A percentile compares a stretch with the other conserved stretches of the same genome.
Conservation (phyloP, 2,797 vertebrate species). For the Urosaurus nigricauda region DNA sequence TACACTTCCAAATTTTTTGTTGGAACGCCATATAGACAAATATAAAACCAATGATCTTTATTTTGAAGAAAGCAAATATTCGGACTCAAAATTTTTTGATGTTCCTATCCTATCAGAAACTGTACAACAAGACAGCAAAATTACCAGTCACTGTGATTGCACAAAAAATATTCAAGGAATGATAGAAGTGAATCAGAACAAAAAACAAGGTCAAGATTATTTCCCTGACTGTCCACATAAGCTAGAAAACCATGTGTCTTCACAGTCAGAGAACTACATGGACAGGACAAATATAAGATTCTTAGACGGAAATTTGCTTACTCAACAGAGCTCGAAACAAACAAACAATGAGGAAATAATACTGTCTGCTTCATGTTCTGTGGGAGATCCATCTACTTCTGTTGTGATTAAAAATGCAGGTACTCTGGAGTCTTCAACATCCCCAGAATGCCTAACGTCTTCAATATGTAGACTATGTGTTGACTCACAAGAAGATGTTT, state of each 20-base stretch:
- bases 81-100: conserved; percentile 44
- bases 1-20: conserved; percentile 36
- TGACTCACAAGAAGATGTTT: conserved; percentile 24
- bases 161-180: conserved; percentile 3
- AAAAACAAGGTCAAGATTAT: conserved; percentile 28
- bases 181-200: conserved; percentile 26
- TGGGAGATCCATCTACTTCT: conserved; percentile 20
- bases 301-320: accelerated
- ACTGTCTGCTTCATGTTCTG: conserved; percentile 21
- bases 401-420: conserved; percentile 55
- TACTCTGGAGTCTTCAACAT: conserved; percentile 30
- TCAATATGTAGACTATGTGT: conserved; percentile 39
- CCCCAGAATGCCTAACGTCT: conserved; percentile 33
- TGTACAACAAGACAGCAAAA: conserved; percentile 39
- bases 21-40: conserved; percentile 37
- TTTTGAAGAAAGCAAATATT: conserved; percentile 52
- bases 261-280: conserved; percentile 22
- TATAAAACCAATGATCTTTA: background rate
- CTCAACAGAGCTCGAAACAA: conserved; percentile 38
- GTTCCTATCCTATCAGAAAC: conserved; percentile 29
- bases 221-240: background rate
- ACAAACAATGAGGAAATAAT: conserved; percentile 3
- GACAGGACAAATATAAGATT: conserved; percentile 10
- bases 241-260: conserved; percentile 29
- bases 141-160: conserved; percentile 39